Base-by-base conservation (phyloP, 2,797 vertebrate species). In the Octomys mimax region DNA sequence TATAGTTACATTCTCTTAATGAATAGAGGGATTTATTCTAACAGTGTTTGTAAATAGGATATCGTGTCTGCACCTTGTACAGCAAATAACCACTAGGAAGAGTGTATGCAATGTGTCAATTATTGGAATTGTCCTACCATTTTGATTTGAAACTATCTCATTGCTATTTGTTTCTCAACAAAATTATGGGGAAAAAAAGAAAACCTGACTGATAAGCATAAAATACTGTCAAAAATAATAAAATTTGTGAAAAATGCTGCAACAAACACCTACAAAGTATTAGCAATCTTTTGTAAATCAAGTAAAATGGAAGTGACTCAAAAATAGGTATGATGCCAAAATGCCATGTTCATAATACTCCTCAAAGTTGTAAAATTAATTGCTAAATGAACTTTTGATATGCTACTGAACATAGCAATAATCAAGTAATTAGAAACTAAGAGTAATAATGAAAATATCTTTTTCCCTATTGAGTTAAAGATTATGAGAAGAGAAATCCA, bases 361-460 rank as follows among this genome's bases (percentile, higher is more conserved):
- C 11, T 62, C 73, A 59, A 89, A 91, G 85, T 80, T 88, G 12
- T 85, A 81, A 96, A 75, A 49, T 73, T 8, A 33, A 66, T 85
- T 84, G 77, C 39, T 26, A 42, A 88, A 54, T 87, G 93, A 70
- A 57, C 61, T 87, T 87, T 28, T 87, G 49, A 83, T 71, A 81
- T 89, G 59, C 54, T 94, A 70, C 61, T 70, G 42, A 77, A 87
- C 57, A 81, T 54, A 70, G 36, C 13, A 77, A 46, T 49, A 71
- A 87, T 87, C 49, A 87, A 83, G 68, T 92, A 92, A 92, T 28
- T 93, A 42, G 28, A 61, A 81, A 89, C 59, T 66, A 79, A 85
- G 92, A 89, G 33, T 66, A 80, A 66, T 9, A 79, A 68, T 68
- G 66, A 92, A 24, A 85, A 85, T 59, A 21, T 88, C 11, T 92